Percentiles rank a stretch among this genome's conserved stretches.
Evolutionary conservation across 2,888 invertebrate genomes (phyloP).

Genomic region (Drosophila mulleri): DNA sequence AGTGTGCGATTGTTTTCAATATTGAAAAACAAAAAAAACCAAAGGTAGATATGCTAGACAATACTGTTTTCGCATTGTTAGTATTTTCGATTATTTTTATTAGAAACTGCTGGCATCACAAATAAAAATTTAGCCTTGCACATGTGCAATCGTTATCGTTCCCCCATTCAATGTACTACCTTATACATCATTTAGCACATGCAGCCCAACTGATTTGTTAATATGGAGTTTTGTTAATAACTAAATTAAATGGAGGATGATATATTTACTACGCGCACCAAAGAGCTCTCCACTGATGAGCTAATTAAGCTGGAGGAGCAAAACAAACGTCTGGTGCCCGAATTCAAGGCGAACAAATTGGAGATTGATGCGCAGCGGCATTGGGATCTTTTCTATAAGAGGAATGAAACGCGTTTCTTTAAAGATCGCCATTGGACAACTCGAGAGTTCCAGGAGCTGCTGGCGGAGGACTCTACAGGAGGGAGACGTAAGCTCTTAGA

Average conservation of each 20-base stretch:
- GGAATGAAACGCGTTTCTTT: conserved; percentile 97
- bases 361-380: conserved; percentile 94
- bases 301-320: conserved; percentile 88
- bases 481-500: conserved; percentile 86
- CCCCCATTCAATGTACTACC: not conserved
- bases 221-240: not conserved
- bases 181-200: not conserved
- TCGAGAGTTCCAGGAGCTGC: conserved; percentile 95
- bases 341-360: conserved; percentile 90
- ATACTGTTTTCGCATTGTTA: too few species aligned
- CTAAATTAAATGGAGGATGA: conserved; percentile 51
- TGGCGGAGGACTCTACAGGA: conserved; percentile 85
- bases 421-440: conserved; percentile 98
- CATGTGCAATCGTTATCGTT: not conserved
- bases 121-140: not conserved
- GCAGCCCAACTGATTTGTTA: not conserved
- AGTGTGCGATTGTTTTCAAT: not conserved
- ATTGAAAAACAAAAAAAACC: too few species aligned
- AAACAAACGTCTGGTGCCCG: conserved; percentile 89
- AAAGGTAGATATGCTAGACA: too few species aligned
- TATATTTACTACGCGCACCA: conserved; percentile 63
- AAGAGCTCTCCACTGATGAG: conserved; percentile 86
- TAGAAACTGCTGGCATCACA: not conserved
- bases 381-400: conserved; percentile 98
- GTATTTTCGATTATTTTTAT: not conserved